Evolutionary conservation across 1,140 invertebrate species (phyloP).

Genomic region (Orchestia grillus): DNA sequence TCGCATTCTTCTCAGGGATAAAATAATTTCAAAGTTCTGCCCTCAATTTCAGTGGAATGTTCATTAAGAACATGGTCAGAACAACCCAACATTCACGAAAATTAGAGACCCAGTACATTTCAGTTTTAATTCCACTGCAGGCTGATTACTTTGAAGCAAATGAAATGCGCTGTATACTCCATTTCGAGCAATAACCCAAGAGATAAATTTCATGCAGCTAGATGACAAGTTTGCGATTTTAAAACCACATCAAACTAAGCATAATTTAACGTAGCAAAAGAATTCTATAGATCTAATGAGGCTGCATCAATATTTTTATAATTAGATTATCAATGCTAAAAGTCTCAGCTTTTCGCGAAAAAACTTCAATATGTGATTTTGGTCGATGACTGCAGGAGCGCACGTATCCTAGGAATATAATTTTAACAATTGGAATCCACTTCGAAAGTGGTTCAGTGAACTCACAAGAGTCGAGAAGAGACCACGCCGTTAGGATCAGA

Average conservation of each 20-base stretch:
- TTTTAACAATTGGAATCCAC: neutral
- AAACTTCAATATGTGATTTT: too few relatives aligned
- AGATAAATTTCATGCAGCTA: neutral
- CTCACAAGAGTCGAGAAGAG: slow-evolving; percentile 79
- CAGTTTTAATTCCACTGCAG: too few relatives aligned
- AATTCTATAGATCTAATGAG: neutral
- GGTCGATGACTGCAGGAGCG: too few relatives aligned
- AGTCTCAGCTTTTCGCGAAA: neutral
- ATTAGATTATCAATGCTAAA: neutral
- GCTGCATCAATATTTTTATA: neutral
- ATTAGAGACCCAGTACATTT: too few relatives aligned
- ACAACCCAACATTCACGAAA: too few relatives aligned
- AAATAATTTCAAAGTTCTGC: too few relatives aligned
- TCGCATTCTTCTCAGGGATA: too few relatives aligned
- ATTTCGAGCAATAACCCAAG: neutral
- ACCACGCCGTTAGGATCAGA: slow-evolving; percentile 89
- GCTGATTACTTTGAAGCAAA: neutral
- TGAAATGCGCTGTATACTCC: neutral
- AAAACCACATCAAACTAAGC: neutral
- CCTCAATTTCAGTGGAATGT: too few relatives aligned
- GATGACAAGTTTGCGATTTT: neutral
- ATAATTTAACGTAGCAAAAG: neutral
- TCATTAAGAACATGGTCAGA: too few relatives aligned
- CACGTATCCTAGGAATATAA: neutral
- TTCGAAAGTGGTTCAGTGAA: neutral